Evolutionary conservation across 1,140 invertebrate genomes (phyloP), one percentile per base, ranked within the genome.

Genomic region (Drosophila saltans): DNA sequence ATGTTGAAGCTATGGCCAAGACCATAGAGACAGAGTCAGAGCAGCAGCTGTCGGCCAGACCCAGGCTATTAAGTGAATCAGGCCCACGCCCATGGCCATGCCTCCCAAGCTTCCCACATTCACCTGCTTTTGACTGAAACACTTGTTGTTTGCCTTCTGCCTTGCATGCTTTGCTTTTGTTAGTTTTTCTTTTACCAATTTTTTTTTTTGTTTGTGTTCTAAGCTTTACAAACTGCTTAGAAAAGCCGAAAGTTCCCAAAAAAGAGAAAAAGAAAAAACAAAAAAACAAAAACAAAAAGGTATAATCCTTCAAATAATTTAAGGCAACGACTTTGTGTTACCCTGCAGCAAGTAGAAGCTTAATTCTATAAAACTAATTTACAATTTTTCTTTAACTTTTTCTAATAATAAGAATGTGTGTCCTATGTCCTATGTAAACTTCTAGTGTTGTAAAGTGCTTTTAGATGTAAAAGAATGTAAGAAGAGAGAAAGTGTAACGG

Each of bases 1-100:
- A 48, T 3, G 45, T 9, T 48, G 45, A 48, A 11, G 33, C 58
- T 21, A 24, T 40, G 58, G 58, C 57, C 11, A 40, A 40, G 39
- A 40, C 41, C 26, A 16, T 16, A 16, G 26, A 41, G 39, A n/a
- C 60, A 41, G 36, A 33, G 40, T 36, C 26, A 64, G 72, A 64
- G 68, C 79, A 86, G 84, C 83, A 80, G 83, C 72, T 69, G 76
- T 64, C 74, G 69, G 61, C 61, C 66, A 59, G 56, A 33, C 64
- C 56, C 60, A 36, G 52, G 82, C 81, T 81, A 86, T 83, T 89
- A 88, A 83, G 63, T 88, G 77, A 88, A 67, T 89, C 83, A 86
- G 84, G 60, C 56, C 64, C 52, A 66, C 36, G 55, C 55, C 66
- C 21, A 21, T 24, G 33, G 36, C 56, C 26, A 28, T 48, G n/a